phyloP scores from a whole-genome alignment of 2,888 invertebrate genomes.

The Tetrapedia diversipes region DNA sequence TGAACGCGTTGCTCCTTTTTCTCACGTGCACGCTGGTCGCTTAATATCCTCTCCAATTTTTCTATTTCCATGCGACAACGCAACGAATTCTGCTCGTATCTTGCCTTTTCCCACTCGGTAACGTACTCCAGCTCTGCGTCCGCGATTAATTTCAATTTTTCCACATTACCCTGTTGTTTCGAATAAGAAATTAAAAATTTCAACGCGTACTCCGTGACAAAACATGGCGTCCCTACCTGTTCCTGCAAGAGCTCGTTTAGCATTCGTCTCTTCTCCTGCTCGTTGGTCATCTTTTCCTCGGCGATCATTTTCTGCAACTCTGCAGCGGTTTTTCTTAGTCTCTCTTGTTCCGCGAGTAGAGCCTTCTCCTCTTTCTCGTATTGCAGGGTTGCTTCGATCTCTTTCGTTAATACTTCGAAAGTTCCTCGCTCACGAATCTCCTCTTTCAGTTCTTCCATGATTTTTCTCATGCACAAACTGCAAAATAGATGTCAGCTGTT shows the following conservation, averaged over 20 bases:
- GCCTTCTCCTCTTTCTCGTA: constrained; percentile 62
- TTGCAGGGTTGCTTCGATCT: constrained; percentile 64
- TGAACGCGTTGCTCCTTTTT: constrained; percentile 80
- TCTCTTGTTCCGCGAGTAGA: constrained; percentile 59
- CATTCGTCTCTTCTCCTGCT: constrained; percentile 59
- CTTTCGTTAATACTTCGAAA: constrained; percentile 67
- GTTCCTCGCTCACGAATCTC: constrained; percentile 68
- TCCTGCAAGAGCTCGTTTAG: constrained; percentile 58
- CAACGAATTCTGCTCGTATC: constrained; percentile 79
- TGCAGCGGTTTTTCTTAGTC: constrained; percentile 48
- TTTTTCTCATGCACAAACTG: constrained; percentile 67
- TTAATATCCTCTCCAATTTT: constrained; percentile 72
- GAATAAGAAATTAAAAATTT: constrained; percentile 18
- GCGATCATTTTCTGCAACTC: constrained; percentile 59
- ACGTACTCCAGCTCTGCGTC: constrained; percentile 72
- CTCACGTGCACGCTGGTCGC: constrained; percentile 74
- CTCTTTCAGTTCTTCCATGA: constrained; percentile 68
- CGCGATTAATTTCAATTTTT: constrained; percentile 69
- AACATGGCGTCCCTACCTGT: constrained; percentile 58
- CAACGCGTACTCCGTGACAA: background rate
- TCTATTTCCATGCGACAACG: constrained; percentile 74
- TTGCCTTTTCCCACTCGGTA: constrained; percentile 79
- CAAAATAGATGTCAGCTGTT: background rate
- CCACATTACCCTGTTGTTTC: constrained; percentile 61
- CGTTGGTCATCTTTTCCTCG: constrained; percentile 56